phyloP scores from a whole-genome alignment of 1,140 invertebrate species.

The Saccostrea cuccullata region DNA sequence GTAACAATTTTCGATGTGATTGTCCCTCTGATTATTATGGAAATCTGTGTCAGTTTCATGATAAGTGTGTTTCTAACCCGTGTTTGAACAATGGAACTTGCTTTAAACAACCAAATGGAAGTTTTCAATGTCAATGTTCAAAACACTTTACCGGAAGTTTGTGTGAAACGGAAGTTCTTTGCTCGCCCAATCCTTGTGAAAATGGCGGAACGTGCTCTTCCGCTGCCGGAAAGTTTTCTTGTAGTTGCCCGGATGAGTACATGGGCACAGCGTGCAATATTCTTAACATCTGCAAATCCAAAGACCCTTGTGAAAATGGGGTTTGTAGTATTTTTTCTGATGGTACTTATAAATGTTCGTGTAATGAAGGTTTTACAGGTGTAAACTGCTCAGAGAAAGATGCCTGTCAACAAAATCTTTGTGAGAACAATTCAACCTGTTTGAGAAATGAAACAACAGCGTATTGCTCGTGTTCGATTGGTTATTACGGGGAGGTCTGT shows the following conservation, averaged over 20 bases:
- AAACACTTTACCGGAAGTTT: slow-evolving; percentile 87
- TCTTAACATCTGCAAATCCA: slow-evolving; percentile 58
- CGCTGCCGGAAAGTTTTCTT: slow-evolving; percentile 80
- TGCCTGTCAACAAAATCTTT: slow-evolving; percentile 55
- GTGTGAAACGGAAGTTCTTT: slow-evolving; percentile 75
- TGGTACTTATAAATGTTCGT: slow-evolving; percentile 86
- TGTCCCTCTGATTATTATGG: slow-evolving; percentile 76
- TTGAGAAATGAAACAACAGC: slow-evolving; percentile 39
- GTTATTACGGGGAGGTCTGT: slow-evolving; percentile 82
- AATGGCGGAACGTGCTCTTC: slow-evolving; percentile 43
- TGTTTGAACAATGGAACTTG: slow-evolving; percentile 97
- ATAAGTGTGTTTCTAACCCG: slow-evolving; percentile 80
- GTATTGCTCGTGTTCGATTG: slow-evolving; percentile 92
- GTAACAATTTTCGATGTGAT: slow-evolving; percentile 69
- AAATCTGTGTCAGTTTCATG: slow-evolving; percentile 70
- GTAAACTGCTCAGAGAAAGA: slow-evolving; percentile 82
- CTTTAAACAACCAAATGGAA: slow-evolving; percentile 54
- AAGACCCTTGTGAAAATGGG: slow-evolving; percentile 74
- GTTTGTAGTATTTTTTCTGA: slow-evolving; percentile 65
- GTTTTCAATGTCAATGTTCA: slow-evolving; percentile 77
- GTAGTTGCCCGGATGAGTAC: slow-evolving; percentile 89
- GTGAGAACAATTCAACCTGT: slow-evolving; percentile 76
- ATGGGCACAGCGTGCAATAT: slow-evolving; percentile 82
- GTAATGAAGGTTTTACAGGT: slow-evolving; percentile 83
- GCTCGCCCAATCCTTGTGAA: slow-evolving; percentile 56